A percentile compares a stretch with the other conserved stretches of the same genome.
These are phyloP conservation scores for Heterotis niloticus DNA, from an alignment of 2,113 vertebrate species.

Conservation along the genomic window DNA sequence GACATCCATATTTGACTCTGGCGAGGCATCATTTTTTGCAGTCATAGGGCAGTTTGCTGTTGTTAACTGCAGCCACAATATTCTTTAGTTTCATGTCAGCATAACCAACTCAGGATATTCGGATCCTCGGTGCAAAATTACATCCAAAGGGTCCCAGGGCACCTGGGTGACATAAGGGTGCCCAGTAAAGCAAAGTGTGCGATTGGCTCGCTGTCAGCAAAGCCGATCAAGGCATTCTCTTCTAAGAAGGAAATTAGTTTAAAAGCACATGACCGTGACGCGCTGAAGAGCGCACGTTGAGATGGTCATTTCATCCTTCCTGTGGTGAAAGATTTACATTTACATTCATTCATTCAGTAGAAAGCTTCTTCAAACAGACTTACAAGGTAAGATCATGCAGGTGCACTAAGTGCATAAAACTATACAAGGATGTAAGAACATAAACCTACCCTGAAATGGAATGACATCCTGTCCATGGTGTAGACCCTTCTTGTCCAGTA, in stretches of 20 bases:
- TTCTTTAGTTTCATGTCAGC: not conserved
- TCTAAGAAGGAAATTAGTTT: slow-evolving; percentile 9
- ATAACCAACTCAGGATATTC: not conserved
- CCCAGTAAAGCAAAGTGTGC: slow-evolving; percentile 35
- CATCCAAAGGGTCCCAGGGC: not conserved
- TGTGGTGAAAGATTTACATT: not conserved
- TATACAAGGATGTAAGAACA: too few species aligned
- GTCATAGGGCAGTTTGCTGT: too few species aligned
- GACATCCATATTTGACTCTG: too few species aligned
- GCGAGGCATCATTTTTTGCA: too few species aligned
- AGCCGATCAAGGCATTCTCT: slow-evolving; percentile 27
- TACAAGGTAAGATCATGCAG: too few species aligned
- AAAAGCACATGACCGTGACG: slow-evolving; percentile 8
- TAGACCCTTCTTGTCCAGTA: too few species aligned
- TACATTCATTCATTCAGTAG: too few species aligned
- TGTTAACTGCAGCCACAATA: too few species aligned
- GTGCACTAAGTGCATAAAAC: too few species aligned
- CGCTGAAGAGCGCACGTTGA: not conserved
- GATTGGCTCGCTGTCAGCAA: slow-evolving; percentile 46
- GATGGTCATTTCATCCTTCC: not conserved
- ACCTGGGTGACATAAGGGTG: slow-evolving; percentile 22
- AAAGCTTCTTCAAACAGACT: too few species aligned
- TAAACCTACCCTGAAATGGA: too few species aligned
- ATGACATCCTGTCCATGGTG: too few species aligned
- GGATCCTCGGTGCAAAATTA: not conserved